Evolutionary conservation across 2,113 vertebrate species (phyloP).

Genomic region (Lagenorhynchus albirostris): DNA sequence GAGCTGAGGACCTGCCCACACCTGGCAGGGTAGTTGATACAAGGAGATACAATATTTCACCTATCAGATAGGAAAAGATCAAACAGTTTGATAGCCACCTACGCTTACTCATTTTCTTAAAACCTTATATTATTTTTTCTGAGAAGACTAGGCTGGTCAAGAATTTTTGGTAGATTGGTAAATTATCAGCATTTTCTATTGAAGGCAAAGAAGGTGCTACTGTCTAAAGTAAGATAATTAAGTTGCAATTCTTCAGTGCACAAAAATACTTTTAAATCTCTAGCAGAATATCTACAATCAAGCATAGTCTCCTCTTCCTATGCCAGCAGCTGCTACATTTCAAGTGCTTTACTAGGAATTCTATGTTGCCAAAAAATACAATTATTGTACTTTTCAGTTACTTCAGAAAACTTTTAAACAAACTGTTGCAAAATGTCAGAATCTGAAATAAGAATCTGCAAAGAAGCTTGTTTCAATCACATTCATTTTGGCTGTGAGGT

Average conservation of each 20-base stretch:
- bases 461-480: constrained; percentile 54
- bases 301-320: constrained; percentile 51
- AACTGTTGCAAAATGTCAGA: constrained; percentile 57
- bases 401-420: constrained; percentile 66
- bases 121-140: not conserved
- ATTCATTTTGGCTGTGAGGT: constrained; percentile 40
- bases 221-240: constrained; percentile 41
- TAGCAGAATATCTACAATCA: constrained; percentile 56
- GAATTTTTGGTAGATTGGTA: constrained; percentile 2
- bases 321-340: constrained; percentile 49
- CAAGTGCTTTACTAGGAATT: constrained; percentile 57
- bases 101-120: not conserved
- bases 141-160: not conserved
- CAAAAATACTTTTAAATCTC: constrained; percentile 60
- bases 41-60: not conserved
- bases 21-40: not conserved
- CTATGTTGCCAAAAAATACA: constrained; percentile 63
- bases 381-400: constrained; percentile 57
- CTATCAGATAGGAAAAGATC: not conserved
- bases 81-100: not conserved
- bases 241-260: constrained; percentile 31
- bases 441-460: constrained; percentile 57
- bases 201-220: constrained; percentile 36
- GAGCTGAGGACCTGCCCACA: not conserved
- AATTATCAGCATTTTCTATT: constrained; percentile 9